Conservation (phyloP, 2,888 invertebrate genomes). For the Oasisia sp. region DNA sequence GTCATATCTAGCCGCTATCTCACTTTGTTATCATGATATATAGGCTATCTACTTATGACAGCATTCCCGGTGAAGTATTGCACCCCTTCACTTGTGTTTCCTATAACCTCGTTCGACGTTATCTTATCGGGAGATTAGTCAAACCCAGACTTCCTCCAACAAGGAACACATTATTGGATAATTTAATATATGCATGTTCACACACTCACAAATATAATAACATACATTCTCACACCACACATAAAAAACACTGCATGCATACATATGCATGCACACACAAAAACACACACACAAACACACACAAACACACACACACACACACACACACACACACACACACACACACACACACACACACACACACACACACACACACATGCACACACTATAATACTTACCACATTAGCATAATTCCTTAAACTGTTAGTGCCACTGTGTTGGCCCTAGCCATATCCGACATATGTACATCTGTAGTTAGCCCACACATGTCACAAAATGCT, state of each 20-base stretch:
- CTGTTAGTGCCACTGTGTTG: no score
- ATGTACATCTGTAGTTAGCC: no score
- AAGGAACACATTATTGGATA: background rate
- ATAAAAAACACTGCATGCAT: no score
- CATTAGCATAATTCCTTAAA: no score
- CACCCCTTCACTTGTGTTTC: background rate
- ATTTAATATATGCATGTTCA: background rate
- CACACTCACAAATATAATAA: background rate
- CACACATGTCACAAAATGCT: background rate
- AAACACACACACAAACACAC: background rate
- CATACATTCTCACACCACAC: background rate
- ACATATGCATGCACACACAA: no score
- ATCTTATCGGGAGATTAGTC: constrained; percentile 10
- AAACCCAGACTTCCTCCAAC: background rate
- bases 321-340: no score
- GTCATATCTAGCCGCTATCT: background rate
- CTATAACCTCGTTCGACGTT: background rate
- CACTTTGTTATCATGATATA: background rate
- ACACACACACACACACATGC: background rate
- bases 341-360: background rate
- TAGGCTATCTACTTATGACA: background rate
- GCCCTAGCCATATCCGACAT: no score
- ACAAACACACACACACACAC: background rate
- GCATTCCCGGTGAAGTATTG: background rate
- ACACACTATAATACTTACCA: no score